A percentile compares a stretch with the other conserved stretches of the same genome.
These are phyloP conservation scores for Tragelaphus buxtoni DNA, from an alignment of 2,113 vertebrate genomes.

Conservation along the genomic window DNA sequence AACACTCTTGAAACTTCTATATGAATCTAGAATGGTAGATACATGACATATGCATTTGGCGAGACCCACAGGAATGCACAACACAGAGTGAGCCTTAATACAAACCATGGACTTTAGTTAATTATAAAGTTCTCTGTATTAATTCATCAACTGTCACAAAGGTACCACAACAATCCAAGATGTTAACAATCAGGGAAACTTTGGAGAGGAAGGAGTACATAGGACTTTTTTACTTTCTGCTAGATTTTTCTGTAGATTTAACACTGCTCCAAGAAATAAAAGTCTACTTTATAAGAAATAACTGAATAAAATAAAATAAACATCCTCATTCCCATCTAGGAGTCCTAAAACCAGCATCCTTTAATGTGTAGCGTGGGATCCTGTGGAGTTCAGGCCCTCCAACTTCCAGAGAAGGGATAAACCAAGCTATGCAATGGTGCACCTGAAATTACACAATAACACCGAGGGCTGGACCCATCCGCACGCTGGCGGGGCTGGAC, in stretches of 20 bases:
- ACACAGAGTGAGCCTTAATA: neutral
- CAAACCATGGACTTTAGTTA: neutral
- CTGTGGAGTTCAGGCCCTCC: neutral
- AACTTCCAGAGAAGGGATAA: neutral
- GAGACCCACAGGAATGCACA: neutral
- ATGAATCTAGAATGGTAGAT: neutral
- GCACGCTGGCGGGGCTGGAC: rapidly evolving
- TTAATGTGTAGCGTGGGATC: rapidly evolving
- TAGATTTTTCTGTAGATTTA: neutral
- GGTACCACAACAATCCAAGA: neutral
- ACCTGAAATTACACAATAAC: rapidly evolving
- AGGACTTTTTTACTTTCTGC: neutral
- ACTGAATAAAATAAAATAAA: neutral
- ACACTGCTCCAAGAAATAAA: neutral
- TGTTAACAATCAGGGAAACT: neutral
- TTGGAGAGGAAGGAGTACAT: neutral
- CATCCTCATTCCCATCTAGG: too few species aligned
- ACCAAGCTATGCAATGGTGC: rapidly evolving
- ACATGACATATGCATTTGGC: neutral
- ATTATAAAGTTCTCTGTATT: neutral
- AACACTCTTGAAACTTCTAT: neutral
- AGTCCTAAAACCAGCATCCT: neutral
- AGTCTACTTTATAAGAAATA: neutral
- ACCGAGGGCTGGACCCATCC: rapidly evolving
- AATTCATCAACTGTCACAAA: neutral